Percentiles rank a stretch among this genome's conserved stretches.
phyloP scores from a whole-genome alignment of 2,113 vertebrate genomes.

The Cepphus grylle region DNA sequence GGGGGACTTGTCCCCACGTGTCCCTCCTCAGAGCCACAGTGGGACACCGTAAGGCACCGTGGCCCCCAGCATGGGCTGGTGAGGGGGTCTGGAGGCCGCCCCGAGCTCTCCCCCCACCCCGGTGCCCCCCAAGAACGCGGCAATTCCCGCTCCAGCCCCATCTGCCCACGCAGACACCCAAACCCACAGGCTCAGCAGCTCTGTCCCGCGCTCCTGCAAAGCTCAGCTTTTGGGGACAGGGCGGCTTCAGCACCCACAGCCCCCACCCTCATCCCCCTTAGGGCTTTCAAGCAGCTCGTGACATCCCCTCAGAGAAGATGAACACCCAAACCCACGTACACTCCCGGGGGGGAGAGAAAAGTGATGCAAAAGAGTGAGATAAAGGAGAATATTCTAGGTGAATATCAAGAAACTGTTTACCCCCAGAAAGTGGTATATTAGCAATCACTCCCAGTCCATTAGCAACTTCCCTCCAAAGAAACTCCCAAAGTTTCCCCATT shows the following conservation, averaged over 20 bases:
- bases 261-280: fast-evolving
- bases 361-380: not conserved
- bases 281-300: not conserved
- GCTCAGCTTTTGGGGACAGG: not conserved
- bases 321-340: not conserved
- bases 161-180: fast-evolving
- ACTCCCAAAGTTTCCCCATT: not conserved
- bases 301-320: not conserved
- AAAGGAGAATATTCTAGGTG: not conserved
- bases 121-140: fast-evolving
- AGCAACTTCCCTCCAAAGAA: not conserved
- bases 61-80: not conserved
- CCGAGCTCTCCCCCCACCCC: fast-evolving
- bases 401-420: not conserved
- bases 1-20: not conserved
- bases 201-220: fast-evolving
- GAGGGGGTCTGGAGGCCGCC: not conserved
- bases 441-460: not conserved
- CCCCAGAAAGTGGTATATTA: not conserved
- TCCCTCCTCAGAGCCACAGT: not conserved
- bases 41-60: fast-evolving
- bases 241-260: not conserved
- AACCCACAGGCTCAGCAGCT: not conserved
- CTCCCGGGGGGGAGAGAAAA: not conserved
- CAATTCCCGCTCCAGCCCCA: not conserved